Base-by-base conservation (phyloP, 2,888 invertebrate species). In the Conops quadrifasciatus region DNA sequence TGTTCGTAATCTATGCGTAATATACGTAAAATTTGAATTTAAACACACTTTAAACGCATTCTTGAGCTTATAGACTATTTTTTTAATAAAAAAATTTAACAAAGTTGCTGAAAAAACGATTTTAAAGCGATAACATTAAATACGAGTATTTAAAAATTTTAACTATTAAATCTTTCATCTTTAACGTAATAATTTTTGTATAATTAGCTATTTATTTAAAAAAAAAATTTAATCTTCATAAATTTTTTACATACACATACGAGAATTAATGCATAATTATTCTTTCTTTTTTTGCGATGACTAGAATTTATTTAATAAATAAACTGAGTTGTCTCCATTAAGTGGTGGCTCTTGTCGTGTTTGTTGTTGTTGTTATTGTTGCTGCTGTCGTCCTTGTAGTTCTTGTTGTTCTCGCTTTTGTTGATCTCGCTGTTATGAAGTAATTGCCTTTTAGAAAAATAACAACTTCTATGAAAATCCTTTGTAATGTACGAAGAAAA, bases 401-500 rank as follows among this genome's bases (percentile, higher is more conserved):
- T 49, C n/a, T 3, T 49, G n/a, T 67, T 58, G 21, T 51, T 71
- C 63, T 71, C 21, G 45, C 60, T 67, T 74, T 59, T 75, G 75
- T 77, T 76, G 77, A 75, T 24, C 53, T 71, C 53, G 51, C n/a
- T 65, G 75, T 77, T 65, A 26, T 24, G 47, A 65, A 11, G 56
- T 77, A 77, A 51, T 67, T 71, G 53, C 26, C 24, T 70, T 68
- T 66, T 71, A 19, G 67, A 68, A 60, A 60, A 68, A 68, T 71
- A 66, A 67, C 74, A 74, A 71, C 74, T 75, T 79, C 83, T 86
- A 86, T 80, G 86, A 85, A 82, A 92, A 93, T 88, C 93, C 94
- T 87, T 94, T 94, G 89, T 95, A 95, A 89, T 94, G 94, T 84
- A 95, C 94, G 89, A 96, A 96, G 90, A 96, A 96, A 89, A 95